A percentile compares a stretch with the other conserved stretches of the same genome.
These are phyloP conservation scores for Centropyge bicolor DNA, from an alignment of 2,797 vertebrate species.

Conservation along the genomic window DNA sequence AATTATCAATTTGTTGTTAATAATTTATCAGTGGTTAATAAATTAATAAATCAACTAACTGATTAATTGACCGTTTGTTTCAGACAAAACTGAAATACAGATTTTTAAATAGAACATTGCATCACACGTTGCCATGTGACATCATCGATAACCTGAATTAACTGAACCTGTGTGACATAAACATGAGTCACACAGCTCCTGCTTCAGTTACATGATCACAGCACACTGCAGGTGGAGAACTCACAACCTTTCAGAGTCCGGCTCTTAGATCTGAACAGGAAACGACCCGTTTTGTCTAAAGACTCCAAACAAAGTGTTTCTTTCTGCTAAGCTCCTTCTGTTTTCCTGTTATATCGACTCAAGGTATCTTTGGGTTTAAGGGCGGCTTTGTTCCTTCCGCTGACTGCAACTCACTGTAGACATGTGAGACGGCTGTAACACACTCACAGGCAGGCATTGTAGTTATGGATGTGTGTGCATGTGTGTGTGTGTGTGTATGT, in stretches of 20 bases:
- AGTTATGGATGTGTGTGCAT: slow-evolving; percentile 22
- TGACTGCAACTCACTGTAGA: slow-evolving; percentile 14
- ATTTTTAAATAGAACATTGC: not conserved
- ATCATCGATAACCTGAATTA: not conserved
- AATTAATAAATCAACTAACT: not conserved
- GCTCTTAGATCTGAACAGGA: not conserved
- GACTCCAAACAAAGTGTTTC: slow-evolving; percentile 5
- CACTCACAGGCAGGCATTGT: slow-evolving; percentile 32
- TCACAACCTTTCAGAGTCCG: not conserved
- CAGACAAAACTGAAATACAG: not conserved
- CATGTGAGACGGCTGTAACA: slow-evolving; percentile 43
- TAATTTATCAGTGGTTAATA: not conserved
- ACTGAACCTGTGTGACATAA: not conserved
- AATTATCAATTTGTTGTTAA: too few species aligned
- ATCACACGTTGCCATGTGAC: not conserved
- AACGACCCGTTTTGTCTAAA: not conserved
- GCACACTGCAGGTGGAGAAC: not conserved
- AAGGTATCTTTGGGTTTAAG: slow-evolving; percentile 22
- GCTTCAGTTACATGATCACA: not conserved
- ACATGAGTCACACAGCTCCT: not conserved
- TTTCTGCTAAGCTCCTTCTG: not conserved
- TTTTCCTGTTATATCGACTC: not conserved
- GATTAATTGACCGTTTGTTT: not conserved
- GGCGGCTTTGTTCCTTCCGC: slow-evolving; percentile 34
- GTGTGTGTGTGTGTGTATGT: slow-evolving; percentile 32